Evolutionary conservation across 1,140 invertebrate genomes (phyloP), one percentile per base, ranked within the genome.

Genomic region (Aphaenogaster rudis): DNA sequence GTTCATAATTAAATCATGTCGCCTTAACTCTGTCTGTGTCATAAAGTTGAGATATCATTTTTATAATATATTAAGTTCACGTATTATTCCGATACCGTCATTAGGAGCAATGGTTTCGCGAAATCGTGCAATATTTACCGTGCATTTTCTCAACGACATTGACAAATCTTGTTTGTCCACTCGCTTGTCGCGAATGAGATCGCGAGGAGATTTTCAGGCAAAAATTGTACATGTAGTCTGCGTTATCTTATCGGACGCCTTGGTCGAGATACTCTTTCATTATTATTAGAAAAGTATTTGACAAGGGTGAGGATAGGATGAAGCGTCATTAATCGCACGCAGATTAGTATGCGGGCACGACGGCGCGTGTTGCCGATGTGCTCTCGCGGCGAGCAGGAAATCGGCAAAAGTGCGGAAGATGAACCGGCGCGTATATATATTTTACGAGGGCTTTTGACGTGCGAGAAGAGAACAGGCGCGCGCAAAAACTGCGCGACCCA

Each of bases 401-500:
- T 81, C 59, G 45, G 48, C 45, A 64, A 52, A 63, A 63, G 33
- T 33, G 82, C 72, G 45, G 15, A 76, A 39, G 57, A 64, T 78
- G 61, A 76, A 84, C 52, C 21, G 36, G 7, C n/a, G 17, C n/a
- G 17, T 50, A 63, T 63, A 85, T 50, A 85, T 50, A 85, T 85
- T 85, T 85, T 61, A 63, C 21, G 69, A 50, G 11, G 28, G 7
- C 15, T 17, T 39, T 61, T 28, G 50, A 72, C 79, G 39, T 48
- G 63, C 45, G 74, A 33, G 57, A 64, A 74, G 50, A 74, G 50
- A 82, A 59, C 28, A 33, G 50, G 11, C 17, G 15, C 1, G 45
- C 59, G n/a, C 28, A 77, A 77, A 86, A 86, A 86, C 48, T 52
- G 4, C 13, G 4, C 63, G 64, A 79, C 72, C 74, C 36, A 86